Evolutionary conservation across 2,113 vertebrate genomes (phyloP).

Genomic region (Porphyrio hochstetteri): DNA sequence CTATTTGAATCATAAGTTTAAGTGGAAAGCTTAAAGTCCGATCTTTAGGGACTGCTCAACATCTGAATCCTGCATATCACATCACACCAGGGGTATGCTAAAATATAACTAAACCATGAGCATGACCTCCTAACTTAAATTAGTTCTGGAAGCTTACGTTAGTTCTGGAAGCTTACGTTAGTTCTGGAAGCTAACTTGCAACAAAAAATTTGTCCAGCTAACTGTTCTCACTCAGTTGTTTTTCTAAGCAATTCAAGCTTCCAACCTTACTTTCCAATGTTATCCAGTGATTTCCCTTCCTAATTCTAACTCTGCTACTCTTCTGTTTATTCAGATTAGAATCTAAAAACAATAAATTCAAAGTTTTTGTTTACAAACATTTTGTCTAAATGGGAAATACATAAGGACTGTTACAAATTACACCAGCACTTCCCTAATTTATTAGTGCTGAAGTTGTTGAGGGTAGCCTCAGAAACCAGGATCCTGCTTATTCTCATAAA

Average conservation of each 20-base stretch:
- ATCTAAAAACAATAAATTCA: not conserved
- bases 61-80: not conserved
- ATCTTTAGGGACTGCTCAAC: not conserved
- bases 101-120: not conserved
- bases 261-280: not conserved
- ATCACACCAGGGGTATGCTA: not conserved
- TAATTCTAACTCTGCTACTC: not conserved
- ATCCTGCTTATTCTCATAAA: not conserved
- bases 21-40: not conserved
- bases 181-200: not conserved
- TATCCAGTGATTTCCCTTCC: not conserved
- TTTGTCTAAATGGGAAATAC: not conserved
- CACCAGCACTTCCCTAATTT: not conserved
- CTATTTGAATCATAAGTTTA: not conserved
- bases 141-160: not conserved
- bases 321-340: not conserved
- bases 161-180: no score
- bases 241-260: not conserved
- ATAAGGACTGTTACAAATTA: not conserved
- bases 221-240: not conserved
- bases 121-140: not conserved
- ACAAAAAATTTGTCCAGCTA: not conserved
- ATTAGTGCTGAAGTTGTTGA: not conserved
- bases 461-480: not conserved
- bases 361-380: fast-evolving